These are phyloP conservation scores for Ormyrus thymus DNA, from an alignment of 2,888 invertebrate genomes.

Conservation along the genomic window DNA sequence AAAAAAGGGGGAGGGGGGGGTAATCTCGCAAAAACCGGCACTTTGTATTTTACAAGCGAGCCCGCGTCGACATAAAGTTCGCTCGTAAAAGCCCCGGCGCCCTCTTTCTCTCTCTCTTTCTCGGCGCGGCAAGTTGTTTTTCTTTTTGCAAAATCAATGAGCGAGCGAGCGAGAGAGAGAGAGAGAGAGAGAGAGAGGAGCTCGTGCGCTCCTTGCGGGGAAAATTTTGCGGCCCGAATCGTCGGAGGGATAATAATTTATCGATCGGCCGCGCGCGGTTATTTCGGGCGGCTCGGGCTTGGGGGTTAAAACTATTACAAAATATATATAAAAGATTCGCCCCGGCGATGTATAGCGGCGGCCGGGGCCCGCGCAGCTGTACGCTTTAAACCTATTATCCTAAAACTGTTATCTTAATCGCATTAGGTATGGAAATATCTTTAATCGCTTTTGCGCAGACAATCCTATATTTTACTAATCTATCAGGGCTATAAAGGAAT, in stretches of 20 bases:
- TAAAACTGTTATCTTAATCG: slow-evolving; percentile 54
- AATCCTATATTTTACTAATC: slow-evolving; percentile 48
- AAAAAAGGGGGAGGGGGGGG: neutral
- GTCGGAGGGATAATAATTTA: slow-evolving; percentile 23
- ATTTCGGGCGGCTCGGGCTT: neutral
- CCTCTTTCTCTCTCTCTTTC: slow-evolving; percentile 1
- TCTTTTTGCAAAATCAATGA: slow-evolving; percentile 30
- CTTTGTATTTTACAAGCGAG: slow-evolving; percentile 40
- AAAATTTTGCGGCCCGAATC: slow-evolving; percentile 29
- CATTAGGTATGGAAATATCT: slow-evolving; percentile 52
- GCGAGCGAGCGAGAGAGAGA: too few relatives aligned
- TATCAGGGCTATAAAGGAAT: slow-evolving; percentile 26
- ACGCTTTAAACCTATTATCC: slow-evolving; percentile 32
- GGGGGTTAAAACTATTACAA: slow-evolving; percentile 37
- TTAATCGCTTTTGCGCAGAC: slow-evolving; percentile 49
- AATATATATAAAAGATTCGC: slow-evolving; percentile 33
- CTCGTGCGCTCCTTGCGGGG: slow-evolving; percentile 6
- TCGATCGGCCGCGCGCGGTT: slow-evolving; percentile 16
- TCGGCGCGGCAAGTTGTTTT: neutral
- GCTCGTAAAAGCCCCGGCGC: slow-evolving; percentile 26
- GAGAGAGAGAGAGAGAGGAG: too few relatives aligned
- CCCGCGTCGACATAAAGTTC: slow-evolving; percentile 21
- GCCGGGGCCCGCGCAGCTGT: neutral
- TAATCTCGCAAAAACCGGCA: slow-evolving; percentile 36
- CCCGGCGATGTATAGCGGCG: neutral